Evolutionary conservation across 2,797 vertebrate species (phyloP).

Genomic region (Ptychadena robeensis): DNA sequence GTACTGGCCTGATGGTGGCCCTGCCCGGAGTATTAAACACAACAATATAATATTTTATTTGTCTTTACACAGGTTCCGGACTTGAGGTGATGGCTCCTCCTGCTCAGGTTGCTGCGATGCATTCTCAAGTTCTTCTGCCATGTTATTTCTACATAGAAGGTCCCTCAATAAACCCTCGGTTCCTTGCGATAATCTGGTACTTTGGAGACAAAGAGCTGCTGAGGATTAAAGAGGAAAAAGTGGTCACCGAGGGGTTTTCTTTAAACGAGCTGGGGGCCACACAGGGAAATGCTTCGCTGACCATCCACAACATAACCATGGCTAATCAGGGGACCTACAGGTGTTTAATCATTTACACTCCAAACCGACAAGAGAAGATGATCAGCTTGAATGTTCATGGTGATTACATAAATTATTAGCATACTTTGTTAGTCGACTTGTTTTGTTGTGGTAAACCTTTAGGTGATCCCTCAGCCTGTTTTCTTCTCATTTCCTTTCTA

Average conservation of each 20-base stretch:
- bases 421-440: no score
- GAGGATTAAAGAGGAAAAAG: background rate
- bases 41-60: no score
- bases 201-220: conserved; percentile 8
- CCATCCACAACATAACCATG: conserved; percentile 1
- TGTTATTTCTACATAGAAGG: conserved; percentile 21
- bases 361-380: background rate
- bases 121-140: no score
- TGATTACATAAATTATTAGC: no score
- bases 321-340: conserved; percentile 25
- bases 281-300: conserved; percentile 30
- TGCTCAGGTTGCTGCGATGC: no score
- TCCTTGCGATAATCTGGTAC: conserved; percentile 29
- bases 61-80: no score
- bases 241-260: background rate
- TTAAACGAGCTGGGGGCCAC: background rate
- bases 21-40: no score
- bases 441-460: no score
- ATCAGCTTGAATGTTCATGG: conserved; percentile 12
- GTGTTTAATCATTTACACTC: conserved; percentile 29
- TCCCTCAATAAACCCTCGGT: background rate
- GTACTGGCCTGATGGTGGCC: no score
- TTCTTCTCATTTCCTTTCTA: no score
- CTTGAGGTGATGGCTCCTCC: no score
- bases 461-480: no score